Base-by-base conservation (phyloP, 2,797 vertebrate species). In the Chelon auratus region DNA sequence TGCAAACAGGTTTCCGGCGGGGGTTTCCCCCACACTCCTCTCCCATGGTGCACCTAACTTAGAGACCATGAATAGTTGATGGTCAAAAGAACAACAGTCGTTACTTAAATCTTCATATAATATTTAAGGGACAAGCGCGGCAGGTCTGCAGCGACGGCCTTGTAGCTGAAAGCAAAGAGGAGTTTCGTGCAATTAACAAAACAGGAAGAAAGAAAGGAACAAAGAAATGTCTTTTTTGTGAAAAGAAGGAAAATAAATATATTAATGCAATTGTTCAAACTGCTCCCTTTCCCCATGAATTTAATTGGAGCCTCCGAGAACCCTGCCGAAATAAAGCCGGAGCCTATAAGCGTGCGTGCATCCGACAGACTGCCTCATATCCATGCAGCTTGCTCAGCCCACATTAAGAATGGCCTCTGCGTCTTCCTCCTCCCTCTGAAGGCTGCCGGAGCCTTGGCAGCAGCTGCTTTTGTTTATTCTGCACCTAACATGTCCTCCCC, bases 101-200 rank as follows among this genome's bases (percentile, higher is more conserved):
- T 93, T 94, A 95, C 94, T 95, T 94, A 93, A 85, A 86, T 76
- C 78, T 85, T 92, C 89, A 93, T 95, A 9, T 75, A 95, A 93
- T 94, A 95, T 95, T 95, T 80, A 94, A 50, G 26, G 57, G 74
- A 88, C 87, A 43, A 59, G 82, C n/a, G 47, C 18, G 70, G 74
- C 76, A 63, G 76, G 55, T 80, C 68, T 81, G 62, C 68, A 63
- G 71, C 54, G 22, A 15, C 68, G 75, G 78, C 85, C 61, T 83
- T 81, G 80, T 83, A 80, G 36, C 68, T 3, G 56, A 78, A 80
- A 76, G 74, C 87, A 82, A 78, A 0, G 56, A 78, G 74, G 89
- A 86, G 78, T 80, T 84, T 43, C 69, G 64, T 80, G 89, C 87
- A 86, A 87, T 86, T 83, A 89, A 66, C 64, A 70, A 47, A 68